A percentile compares a stretch with the other conserved stretches of the same genome.
Conservation (phyloP, 2,113 vertebrate species). For the Gadus chalcogrammus region DNA sequence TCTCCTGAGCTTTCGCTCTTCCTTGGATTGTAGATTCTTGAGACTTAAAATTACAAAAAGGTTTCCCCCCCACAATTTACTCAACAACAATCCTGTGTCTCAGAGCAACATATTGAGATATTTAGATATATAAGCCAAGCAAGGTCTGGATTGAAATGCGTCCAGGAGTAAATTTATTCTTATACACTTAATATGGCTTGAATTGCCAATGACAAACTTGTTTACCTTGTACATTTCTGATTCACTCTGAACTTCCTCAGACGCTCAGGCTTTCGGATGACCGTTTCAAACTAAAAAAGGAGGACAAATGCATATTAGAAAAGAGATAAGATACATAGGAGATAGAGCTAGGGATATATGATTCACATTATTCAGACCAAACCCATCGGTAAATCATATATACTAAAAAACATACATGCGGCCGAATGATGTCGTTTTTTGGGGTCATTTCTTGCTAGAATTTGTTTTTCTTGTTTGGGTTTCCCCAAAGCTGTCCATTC, state of each 20-base stretch:
- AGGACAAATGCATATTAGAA: slow-evolving; percentile 6
- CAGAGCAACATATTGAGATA: background rate
- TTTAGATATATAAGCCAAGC: background rate
- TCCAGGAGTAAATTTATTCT: background rate
- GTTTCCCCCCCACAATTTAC: background rate
- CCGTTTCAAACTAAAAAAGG: slow-evolving; percentile 84
- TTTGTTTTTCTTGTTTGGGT: too few relatives aligned
- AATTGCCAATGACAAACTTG: background rate
- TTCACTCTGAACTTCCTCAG: slow-evolving; percentile 73
- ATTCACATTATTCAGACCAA: too few relatives aligned
- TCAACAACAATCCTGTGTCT: too few relatives aligned
- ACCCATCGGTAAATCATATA: too few relatives aligned
- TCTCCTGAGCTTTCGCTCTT: slow-evolving; percentile 71
- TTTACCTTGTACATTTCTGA: slow-evolving; percentile 88
- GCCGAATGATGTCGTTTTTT: too few relatives aligned
- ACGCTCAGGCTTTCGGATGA: slow-evolving; percentile 70
- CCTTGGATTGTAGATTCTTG: slow-evolving; percentile 82
- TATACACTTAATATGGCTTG: background rate
- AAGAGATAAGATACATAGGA: too few relatives aligned
- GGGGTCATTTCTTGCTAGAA: too few relatives aligned
- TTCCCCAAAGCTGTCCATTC: too few relatives aligned
- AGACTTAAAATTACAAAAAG: slow-evolving; percentile 61
- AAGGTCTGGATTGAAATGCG: background rate
- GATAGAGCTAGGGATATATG: too few relatives aligned
- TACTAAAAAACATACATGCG: too few relatives aligned